Percentiles rank a stretch among this genome's conserved stretches.
Evolutionary conservation across 2,797 vertebrate species (phyloP).

Genomic region (Mormyrops attenuatus): DNA sequence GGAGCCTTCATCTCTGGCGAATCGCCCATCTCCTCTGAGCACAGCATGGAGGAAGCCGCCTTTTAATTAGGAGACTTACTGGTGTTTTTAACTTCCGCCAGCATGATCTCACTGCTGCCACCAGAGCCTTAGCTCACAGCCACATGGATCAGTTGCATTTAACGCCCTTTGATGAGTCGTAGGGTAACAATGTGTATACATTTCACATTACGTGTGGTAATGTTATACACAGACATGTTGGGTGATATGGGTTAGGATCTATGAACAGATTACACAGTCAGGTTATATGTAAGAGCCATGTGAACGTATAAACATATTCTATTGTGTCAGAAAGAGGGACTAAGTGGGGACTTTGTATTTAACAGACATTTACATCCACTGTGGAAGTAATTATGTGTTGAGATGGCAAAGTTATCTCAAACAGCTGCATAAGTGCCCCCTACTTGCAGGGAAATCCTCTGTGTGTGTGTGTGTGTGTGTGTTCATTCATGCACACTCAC

Average conservation of each 20-base stretch:
- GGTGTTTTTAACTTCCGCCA: background rate
- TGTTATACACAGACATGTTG: too few relatives aligned
- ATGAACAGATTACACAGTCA: background rate
- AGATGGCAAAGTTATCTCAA: background rate
- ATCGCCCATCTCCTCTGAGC: background rate
- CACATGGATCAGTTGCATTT: background rate
- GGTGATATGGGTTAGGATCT: background rate
- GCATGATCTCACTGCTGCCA: background rate
- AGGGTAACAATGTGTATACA: background rate
- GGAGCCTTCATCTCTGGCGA: background rate
- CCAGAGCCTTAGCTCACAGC: background rate
- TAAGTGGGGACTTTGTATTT: background rate
- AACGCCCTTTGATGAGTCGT: background rate
- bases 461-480: background rate
- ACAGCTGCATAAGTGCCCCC: background rate
- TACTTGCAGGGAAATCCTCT: background rate
- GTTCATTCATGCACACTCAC: background rate
- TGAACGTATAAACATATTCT: background rate
- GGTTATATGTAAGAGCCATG: background rate
- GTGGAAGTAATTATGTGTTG: background rate
- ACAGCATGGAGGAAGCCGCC: background rate
- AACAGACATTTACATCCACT: background rate
- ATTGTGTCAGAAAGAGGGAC: background rate
- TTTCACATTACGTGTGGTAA: background rate
- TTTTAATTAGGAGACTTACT: background rate